Evolutionary conservation across 2,888 invertebrate species (phyloP).

Genomic region (Pegoplata infirma): DNA sequence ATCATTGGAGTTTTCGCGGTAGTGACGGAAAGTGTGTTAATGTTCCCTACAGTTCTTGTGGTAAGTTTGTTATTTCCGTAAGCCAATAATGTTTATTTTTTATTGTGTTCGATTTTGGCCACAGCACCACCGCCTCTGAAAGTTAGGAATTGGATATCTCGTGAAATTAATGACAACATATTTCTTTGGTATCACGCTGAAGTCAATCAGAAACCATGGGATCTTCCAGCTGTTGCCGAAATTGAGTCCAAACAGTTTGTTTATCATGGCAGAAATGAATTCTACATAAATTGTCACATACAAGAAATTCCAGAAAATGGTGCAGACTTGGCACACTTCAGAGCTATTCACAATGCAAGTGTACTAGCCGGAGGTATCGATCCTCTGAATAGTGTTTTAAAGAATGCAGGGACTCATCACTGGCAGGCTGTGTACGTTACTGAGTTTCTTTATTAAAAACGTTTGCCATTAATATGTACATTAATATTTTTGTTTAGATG

Average conservation of each 20-base stretch:
- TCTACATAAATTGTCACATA: conserved; percentile 86
- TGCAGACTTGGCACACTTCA: conserved; percentile 89
- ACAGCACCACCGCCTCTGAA: conserved; percentile 85
- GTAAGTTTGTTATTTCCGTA: conserved; percentile 66
- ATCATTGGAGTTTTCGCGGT: conserved; percentile 90
- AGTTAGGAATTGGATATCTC: conserved; percentile 84
- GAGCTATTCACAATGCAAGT: conserved; percentile 85
- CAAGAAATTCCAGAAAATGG: conserved; percentile 92
- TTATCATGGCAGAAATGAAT: conserved; percentile 88
- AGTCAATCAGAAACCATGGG: conserved; percentile 84
- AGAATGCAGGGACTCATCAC: conserved; percentile 79
- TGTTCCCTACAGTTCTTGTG: conserved; percentile 85
- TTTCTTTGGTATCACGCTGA: conserved; percentile 92
- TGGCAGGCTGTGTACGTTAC: conserved; percentile 79
- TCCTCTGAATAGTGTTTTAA: conserved; percentile 71
- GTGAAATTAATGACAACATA: conserved; percentile 86
- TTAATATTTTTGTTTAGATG: conserved; percentile 73
- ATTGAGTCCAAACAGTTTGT: conserved; percentile 81
- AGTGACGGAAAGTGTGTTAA: conserved; percentile 85
- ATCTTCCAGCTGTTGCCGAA: conserved; percentile 80
- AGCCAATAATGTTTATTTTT: too few relatives aligned
- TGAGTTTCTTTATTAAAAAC: neutral
- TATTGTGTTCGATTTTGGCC: too few relatives aligned
- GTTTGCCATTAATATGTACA: too few relatives aligned
- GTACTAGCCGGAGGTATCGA: conserved; percentile 79